Evolutionary conservation across 2,888 invertebrate genomes (phyloP), one percentile per base, ranked within the genome.

Genomic region (Drosophila emarginata): DNA sequence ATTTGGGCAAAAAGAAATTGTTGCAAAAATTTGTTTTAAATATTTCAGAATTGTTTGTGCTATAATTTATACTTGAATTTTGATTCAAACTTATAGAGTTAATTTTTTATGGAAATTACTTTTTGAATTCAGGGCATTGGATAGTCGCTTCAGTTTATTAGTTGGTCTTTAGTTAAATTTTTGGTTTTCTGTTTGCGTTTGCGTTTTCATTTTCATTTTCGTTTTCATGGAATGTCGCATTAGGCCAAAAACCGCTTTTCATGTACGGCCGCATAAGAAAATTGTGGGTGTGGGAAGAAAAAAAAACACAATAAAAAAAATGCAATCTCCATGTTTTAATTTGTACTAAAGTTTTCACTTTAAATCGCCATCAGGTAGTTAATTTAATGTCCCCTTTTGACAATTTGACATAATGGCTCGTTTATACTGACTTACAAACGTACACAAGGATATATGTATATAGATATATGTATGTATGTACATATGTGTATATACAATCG

Each of bases 391-490:
- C 62, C 62, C 64, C 57, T 53, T 26, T 14, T 72, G 85, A 74
- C 79, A 85, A 64, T 40, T 76, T 87, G 82, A 85, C 78, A 74
- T 61, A 85, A 85, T 76, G 67, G 57, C 63, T 71, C 69, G 63
- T 66, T 82, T 74, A 74, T 62, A 65, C 64, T 68, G 76, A 81
- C 68, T 75, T 45, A 64, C 53, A 18, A 40, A 45, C 39, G 14
- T 23, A 45, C 54, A 65, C 51, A 61, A n/a, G n/a, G n/a, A n/a
- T n/a, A n/a, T 62, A 66, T 11, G 51, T n/a, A 36, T 3, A 40
- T 15, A 32, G 39, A 39, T 3, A 21, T 12, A 52, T 14, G 57
- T 64, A 56, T 32, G 53, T 50, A 58, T 26, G 51, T 50, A 74
- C 61, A 69, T 36, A 45, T 69, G 11, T 37, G 11, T 45, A 32